Conservation (phyloP, 1,140 invertebrate genomes). For the Trachymyrmex septentrionalis region DNA sequence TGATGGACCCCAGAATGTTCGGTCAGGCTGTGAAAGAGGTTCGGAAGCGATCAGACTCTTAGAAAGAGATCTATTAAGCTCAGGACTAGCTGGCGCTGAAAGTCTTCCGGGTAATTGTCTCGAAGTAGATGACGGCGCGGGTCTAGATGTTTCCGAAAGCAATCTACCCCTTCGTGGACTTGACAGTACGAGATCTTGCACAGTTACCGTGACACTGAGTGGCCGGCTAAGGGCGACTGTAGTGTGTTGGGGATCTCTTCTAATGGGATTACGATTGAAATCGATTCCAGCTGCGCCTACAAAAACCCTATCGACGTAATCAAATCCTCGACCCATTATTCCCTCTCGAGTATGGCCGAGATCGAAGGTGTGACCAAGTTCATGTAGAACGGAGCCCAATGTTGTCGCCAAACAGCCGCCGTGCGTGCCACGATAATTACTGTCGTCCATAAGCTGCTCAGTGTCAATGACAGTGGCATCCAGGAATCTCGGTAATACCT, state of each 20-base stretch:
- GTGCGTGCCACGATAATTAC: slow-evolving; percentile 93
- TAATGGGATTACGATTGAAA: slow-evolving; percentile 82
- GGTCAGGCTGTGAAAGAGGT: slow-evolving; percentile 75
- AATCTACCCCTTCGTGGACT: slow-evolving; percentile 81
- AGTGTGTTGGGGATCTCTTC: slow-evolving; percentile 84
- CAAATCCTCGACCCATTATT: slow-evolving; percentile 98
- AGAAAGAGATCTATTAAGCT: slow-evolving; percentile 83
- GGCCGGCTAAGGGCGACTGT: slow-evolving; percentile 83
- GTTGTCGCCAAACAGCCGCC: slow-evolving; percentile 97
- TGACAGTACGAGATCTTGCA: slow-evolving; percentile 71
- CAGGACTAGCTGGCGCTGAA: slow-evolving; percentile 84
- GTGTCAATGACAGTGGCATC: slow-evolving; percentile 90
- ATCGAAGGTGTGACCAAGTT: slow-evolving; percentile 98
- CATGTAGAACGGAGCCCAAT: slow-evolving; percentile 97
- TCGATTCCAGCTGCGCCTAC: slow-evolving; percentile 85
- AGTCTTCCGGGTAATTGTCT: slow-evolving; percentile 76
- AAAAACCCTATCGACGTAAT: slow-evolving; percentile 93
- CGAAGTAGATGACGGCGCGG: slow-evolving; percentile 61
- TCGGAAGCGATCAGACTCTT: slow-evolving; percentile 73
- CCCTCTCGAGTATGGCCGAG: slow-evolving; percentile 96
- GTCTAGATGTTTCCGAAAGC: slow-evolving; percentile 82
- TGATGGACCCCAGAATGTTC: slow-evolving; percentile 84
- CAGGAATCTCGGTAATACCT: slow-evolving; percentile 86
- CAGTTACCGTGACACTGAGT: slow-evolving; percentile 84
- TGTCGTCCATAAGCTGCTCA: slow-evolving; percentile 93